Percentiles rank a stretch among this genome's conserved stretches.
These are phyloP conservation scores for Papilio elwesi DNA, from an alignment of 2,888 invertebrate genomes.

Conservation along the genomic window DNA sequence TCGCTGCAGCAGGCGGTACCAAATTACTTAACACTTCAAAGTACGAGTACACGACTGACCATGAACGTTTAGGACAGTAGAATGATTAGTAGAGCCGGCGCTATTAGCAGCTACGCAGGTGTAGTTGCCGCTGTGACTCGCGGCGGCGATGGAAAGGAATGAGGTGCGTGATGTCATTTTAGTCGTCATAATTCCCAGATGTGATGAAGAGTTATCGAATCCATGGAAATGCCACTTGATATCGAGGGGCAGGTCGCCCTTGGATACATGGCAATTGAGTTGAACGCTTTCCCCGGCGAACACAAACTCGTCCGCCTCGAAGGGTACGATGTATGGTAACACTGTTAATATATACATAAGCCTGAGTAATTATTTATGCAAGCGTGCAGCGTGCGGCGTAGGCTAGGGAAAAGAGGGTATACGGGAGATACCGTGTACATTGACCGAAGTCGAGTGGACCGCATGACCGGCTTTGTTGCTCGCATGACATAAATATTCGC, in stretches of 20 bases:
- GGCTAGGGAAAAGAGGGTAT: slow-evolving; percentile 59
- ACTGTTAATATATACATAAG: slow-evolving; percentile 82
- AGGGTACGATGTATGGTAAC: slow-evolving; percentile 87
- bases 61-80: slow-evolving; percentile 85
- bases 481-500: slow-evolving; percentile 88
- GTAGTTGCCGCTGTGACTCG: slow-evolving; percentile 89
- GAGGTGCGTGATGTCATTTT: slow-evolving; percentile 88
- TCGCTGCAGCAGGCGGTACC: slow-evolving; percentile 60
- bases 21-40: slow-evolving; percentile 51
- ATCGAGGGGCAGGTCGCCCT: slow-evolving; percentile 90
- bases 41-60: slow-evolving; percentile 75
- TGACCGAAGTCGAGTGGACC: slow-evolving; percentile 85
- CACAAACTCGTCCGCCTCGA: slow-evolving; percentile 86
- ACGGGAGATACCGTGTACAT: slow-evolving; percentile 86
- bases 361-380: slow-evolving; percentile 73
- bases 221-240: slow-evolving; percentile 91
- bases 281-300: slow-evolving; percentile 89
- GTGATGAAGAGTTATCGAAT: slow-evolving; percentile 81
- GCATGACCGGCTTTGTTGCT: slow-evolving; percentile 87
- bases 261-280: slow-evolving; percentile 87
- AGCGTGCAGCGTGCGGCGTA: slow-evolving; percentile 80
- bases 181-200: slow-evolving; percentile 85
- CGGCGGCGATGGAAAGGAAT: slow-evolving; percentile 88
- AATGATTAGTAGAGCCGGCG: slow-evolving; percentile 88
- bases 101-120: slow-evolving; percentile 90